These are phyloP conservation scores for Ispidina picta DNA, from an alignment of 2,797 vertebrate genomes.

Conservation along the genomic window DNA sequence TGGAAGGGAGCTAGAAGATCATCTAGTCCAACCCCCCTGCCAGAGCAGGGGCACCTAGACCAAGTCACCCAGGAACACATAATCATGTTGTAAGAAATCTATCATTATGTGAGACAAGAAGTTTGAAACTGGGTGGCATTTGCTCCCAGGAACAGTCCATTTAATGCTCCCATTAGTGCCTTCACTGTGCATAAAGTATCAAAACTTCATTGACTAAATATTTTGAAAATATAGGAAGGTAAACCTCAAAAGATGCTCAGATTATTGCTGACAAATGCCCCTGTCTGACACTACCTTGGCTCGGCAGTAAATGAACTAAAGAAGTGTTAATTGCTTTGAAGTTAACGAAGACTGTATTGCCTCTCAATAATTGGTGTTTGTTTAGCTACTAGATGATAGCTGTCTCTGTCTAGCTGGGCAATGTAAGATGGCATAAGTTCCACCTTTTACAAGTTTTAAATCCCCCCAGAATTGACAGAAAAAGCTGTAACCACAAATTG, in stretches of 20 bases:
- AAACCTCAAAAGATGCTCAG: constrained; percentile 25
- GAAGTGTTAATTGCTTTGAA: constrained; percentile 72
- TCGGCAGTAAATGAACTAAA: constrained; percentile 48
- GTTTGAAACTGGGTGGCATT: neutral
- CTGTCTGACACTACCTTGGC: constrained; percentile 38
- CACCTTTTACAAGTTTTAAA: constrained; percentile 81
- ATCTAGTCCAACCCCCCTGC: too few species aligned
- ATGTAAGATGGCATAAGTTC: constrained; percentile 73
- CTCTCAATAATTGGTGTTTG: constrained; percentile 75
- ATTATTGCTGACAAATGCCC: constrained; percentile 53
- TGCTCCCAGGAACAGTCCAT: neutral
- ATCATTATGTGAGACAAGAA: neutral
- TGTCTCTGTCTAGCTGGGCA: constrained; percentile 60
- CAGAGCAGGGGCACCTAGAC: too few species aligned
- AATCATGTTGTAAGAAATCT: neutral
- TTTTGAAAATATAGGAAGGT: neutral
- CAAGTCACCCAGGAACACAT: neutral
- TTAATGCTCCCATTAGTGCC: neutral
- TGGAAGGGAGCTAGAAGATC: too few species aligned
- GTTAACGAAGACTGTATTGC: constrained; percentile 74
- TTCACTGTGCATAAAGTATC: neutral
- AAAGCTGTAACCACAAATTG: constrained; percentile 82
- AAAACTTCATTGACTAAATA: neutral
- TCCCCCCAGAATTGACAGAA: constrained; percentile 78
- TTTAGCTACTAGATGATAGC: constrained; percentile 67